Base-by-base conservation (phyloP, 2,113 vertebrate genomes). In the Pyxicephalus adspersus region DNA sequence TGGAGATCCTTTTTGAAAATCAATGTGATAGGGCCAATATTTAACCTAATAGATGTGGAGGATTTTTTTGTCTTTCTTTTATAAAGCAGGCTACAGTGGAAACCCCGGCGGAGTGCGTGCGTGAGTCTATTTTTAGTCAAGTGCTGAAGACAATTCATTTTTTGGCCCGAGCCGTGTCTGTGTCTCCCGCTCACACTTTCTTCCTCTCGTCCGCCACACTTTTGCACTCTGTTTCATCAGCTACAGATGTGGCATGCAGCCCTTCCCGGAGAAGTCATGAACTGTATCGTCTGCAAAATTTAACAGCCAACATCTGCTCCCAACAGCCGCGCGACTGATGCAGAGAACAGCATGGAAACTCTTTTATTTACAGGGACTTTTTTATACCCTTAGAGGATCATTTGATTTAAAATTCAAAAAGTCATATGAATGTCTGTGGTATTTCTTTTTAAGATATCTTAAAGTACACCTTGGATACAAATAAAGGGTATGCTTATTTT, bases 261-360 rank as follows among this genome's bases (percentile, higher is more conserved):
- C 86, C 88, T 89, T 89, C 76, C 86, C 88, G 78, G 85, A 90
- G 86, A 91, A 94, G 93, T 93, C 91, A 83, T 94, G 94, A 96
- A 93, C 93, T 92, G 91, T 90, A 91, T 93, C 88, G 87, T 94
- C 93, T 94, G 91, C 66, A 86, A 85, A 87, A 88, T 86, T 91
- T 91, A 93, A 89, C 95, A 93, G 90, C 90, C 91, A 90, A 89
- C 95, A 96, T 94, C 94, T 96, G 94, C 92, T 86, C 71, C 38
- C 71, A 74, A 87, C 84, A 83, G 89, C 92, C 81, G 87, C 90
- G 25, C 9, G 31, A 74, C 92, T 88, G 90, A 83, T 89, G 92
- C 84, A 84, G 92, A 89, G 83, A 23, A 87, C 52, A 70, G 77
- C 88, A 67, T 85, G 91, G 90, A 90, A 89, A 70, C 88, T 54